Conservation (phyloP, 1,140 invertebrate species). For the Drosophila varians region DNA sequence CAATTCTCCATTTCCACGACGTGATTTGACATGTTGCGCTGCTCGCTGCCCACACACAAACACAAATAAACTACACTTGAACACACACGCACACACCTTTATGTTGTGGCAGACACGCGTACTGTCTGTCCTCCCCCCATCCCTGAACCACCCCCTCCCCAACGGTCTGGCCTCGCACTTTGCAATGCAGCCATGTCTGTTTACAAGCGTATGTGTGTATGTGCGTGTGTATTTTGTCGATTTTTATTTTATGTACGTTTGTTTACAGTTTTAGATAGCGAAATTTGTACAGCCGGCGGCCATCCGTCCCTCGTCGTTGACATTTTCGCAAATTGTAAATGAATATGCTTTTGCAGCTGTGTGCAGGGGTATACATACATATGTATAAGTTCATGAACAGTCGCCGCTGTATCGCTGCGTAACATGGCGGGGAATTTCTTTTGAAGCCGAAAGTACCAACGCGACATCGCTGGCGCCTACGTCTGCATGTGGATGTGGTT, state of each 20-base stretch:
- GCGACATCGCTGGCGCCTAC: conserved; percentile 41
- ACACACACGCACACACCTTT: conserved; percentile 34
- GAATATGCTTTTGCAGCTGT: conserved; percentile 64
- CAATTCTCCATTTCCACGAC: conserved; percentile 28
- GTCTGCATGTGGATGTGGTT: conserved; percentile 10
- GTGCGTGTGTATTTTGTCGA: conserved; percentile 66
- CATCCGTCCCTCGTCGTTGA: conserved; percentile 51
- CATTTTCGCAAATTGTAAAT: conserved; percentile 80
- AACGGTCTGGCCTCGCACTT: conserved; percentile 61
- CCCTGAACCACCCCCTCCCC: conserved; percentile 28
- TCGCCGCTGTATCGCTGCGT: conserved; percentile 62
- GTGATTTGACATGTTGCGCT: conserved; percentile 59
- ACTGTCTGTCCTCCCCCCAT: conserved; percentile 25
- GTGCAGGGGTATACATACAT: conserved; percentile 3
- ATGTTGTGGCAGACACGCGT: conserved; percentile 52
- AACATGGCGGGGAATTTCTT: conserved; percentile 77
- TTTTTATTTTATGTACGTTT: conserved; percentile 81
- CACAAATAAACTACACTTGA: conserved; percentile 18
- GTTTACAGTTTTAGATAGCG: conserved; percentile 81
- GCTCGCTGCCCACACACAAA: conserved; percentile 40
- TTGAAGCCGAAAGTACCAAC: conserved; percentile 67
- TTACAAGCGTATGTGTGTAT: conserved; percentile 16
- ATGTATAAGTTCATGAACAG: conserved; percentile 72
- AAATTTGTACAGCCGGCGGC: conserved; percentile 75
- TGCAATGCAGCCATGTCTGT: conserved; percentile 57